Evolutionary conservation across 2,888 invertebrate species (phyloP), one percentile per base, ranked within the genome.

Genomic region (Mythimna vitellina): DNA sequence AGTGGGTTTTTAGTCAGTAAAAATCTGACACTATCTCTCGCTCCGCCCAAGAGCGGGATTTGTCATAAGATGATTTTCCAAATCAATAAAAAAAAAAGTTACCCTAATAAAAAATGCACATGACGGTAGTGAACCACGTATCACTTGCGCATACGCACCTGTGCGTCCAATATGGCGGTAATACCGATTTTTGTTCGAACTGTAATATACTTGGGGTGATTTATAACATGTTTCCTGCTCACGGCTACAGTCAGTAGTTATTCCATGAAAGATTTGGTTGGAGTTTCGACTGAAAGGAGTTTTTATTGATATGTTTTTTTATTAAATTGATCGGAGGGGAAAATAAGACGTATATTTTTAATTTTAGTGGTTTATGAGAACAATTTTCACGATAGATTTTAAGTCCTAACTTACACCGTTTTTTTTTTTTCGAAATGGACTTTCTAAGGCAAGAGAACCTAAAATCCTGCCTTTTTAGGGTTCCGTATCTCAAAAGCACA

Each of bases 191-290:
- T 81, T 76, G 67, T 68, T 68, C 63, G 49, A 72, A 68, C 73
- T 75, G 78, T 81, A 71, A 65, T 65, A 77, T 87, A 81, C 83
- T 78, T 73, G 46, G 12, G 17, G 57, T 80, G 87, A 89, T 88
- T 88, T 86, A 87, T 88, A 61, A 66, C 64, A 63, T 70, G 68
- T 80, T 83, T 84, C 80, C 82, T 73, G 71, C 78, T 73, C 42
- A 62, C 61, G 71, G 70, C 25, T 58, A 49, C 49, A 57, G 54
- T 67, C 57, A 32, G 66, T 57, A 62, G 35, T 42, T 53, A 70
- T 74, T 75, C 49, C 22, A 32, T 65, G 61, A 81, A 78, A 65
- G 66, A 76, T 57, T 75, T 65, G 57, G 29, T 56, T 66, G 53
- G 3, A 35, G 9, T 60, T 76, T 66, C 60, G 53, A 42, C 32